phyloP scores from a whole-genome alignment of 2,888 invertebrate genomes.

The Leptarthrus brevirostris region DNA sequence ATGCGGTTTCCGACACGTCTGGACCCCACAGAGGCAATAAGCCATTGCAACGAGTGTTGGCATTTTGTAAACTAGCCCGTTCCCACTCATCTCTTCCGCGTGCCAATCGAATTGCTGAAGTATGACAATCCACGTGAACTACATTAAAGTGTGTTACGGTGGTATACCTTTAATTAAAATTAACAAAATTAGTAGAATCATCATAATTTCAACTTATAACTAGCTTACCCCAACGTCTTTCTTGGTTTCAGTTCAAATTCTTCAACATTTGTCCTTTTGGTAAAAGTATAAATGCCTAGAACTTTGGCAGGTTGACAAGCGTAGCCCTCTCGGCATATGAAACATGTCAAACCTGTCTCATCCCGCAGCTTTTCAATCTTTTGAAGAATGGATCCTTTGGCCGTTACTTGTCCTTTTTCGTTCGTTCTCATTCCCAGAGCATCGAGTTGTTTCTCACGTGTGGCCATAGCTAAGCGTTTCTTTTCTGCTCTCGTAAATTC shows the following conservation, averaged over 20 bases:
- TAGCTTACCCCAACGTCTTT: constrained; percentile 76
- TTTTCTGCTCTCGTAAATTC: constrained; percentile 96
- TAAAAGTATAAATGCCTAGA: constrained; percentile 95
- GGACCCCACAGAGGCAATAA: constrained; percentile 97
- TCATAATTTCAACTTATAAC: no score
- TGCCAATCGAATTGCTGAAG: constrained; percentile 88
- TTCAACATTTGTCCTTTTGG: constrained; percentile 93
- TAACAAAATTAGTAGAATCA: no score
- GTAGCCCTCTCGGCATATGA: constrained; percentile 98
- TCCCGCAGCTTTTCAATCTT: constrained; percentile 96
- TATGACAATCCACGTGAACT: constrained; percentile 98
- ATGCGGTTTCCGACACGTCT: constrained; percentile 90
- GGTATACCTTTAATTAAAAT: constrained; percentile 71
- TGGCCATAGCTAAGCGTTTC: constrained; percentile 98
- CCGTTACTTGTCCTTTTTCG: constrained; percentile 96
- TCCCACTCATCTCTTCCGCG: constrained; percentile 95
- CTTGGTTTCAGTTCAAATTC: constrained; percentile 90
- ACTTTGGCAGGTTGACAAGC: constrained; percentile 95
- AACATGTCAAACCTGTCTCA: constrained; percentile 95
- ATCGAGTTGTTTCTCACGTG: constrained; percentile 94
- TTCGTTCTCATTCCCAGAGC: constrained; percentile 96
- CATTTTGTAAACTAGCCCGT: constrained; percentile 96
- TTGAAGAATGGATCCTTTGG: constrained; percentile 88
- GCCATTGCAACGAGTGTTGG: constrained; percentile 97
- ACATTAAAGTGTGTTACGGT: constrained; percentile 99